Percentiles rank a stretch among this genome's conserved stretches.
Conservation (phyloP, 2,888 invertebrate species). For the Agrochola lota region DNA sequence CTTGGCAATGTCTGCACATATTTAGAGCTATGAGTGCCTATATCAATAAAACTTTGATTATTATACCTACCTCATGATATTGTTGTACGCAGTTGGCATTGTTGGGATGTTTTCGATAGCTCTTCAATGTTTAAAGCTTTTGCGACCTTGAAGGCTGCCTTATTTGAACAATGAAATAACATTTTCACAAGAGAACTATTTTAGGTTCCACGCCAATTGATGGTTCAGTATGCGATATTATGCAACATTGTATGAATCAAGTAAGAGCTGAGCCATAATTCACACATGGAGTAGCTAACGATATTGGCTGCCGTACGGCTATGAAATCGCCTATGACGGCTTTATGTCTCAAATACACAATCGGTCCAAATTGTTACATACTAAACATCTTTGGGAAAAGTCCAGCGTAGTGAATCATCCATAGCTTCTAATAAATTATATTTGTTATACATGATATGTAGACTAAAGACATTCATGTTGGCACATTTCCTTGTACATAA, state of each 20-base stretch:
- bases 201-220: not conserved
- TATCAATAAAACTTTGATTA: slow-evolving; percentile 28
- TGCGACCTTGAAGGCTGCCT: not conserved
- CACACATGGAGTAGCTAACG: too few relatives aligned
- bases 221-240: not conserved
- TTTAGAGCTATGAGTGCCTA: slow-evolving; percentile 9
- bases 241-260: not conserved
- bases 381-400: not conserved
- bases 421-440: not conserved
- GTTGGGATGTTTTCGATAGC: slow-evolving; percentile 32
- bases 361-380: not conserved
- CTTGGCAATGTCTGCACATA: slow-evolving; percentile 58
- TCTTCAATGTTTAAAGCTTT: slow-evolving; percentile 12
- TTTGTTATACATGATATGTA: not conserved
- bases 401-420: slow-evolving; percentile 24
- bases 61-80: slow-evolving; percentile 21
- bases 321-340: not conserved
- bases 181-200: not conserved
- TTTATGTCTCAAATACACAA: too few relatives aligned
- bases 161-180: not conserved
- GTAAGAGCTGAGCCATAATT: not conserved
- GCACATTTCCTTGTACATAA: slow-evolving; percentile 8
- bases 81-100: slow-evolving; percentile 66
- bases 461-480: slow-evolving; percentile 3
- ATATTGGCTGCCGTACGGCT: not conserved